Evolutionary conservation across 2,113 vertebrate species (phyloP), one percentile per base, ranked within the genome.

Genomic region (Odocoileus virginianus): DNA sequence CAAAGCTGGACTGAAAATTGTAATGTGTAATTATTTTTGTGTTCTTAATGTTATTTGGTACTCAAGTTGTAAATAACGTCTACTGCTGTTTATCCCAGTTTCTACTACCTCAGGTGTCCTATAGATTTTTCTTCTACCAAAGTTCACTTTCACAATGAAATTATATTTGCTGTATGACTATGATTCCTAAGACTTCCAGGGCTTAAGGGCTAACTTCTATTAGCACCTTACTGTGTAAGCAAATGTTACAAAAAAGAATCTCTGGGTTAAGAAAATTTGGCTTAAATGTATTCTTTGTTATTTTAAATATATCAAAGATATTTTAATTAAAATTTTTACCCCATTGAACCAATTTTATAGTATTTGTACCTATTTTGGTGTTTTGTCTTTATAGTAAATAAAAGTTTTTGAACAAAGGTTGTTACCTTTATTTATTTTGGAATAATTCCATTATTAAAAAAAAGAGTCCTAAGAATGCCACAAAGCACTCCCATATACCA

Each of bases 91-190:
- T 99, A 99, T 99, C 99, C 99, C 99, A 99, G 98, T 99, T 99
- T 99, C 99, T 99, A 99, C 99, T 99, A 99, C 99, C 99, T 99
- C 99, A 99, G 99, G 99, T 99, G 99, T 99, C 99, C 99, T 99
- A 99, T 99, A 99, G 99, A 99, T 99, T 99, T 98, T 99, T 99
- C 99, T 99, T 99, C 99, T 99, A 99, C 99, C 99, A 99, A 99
- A 99, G 99, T 99, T 99, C 99, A 99, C 99, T 99, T 99, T 99
- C 99, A 99, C 99, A 98, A 99, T 99, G 99, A 99, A 98, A 99
- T 98, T 98, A 98, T 99, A 99, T 99, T 99, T 99, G 98, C 99
- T 99, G 98, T 99, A 99, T 99, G 99, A 99, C 98, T 99, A 96
- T 98, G 98, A 99, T 99, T 99, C 99, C 98, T 99, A 99, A 99